Evolutionary conservation across 2,888 invertebrate genomes (phyloP).

Genomic region (Cactoblastis cactorum): DNA sequence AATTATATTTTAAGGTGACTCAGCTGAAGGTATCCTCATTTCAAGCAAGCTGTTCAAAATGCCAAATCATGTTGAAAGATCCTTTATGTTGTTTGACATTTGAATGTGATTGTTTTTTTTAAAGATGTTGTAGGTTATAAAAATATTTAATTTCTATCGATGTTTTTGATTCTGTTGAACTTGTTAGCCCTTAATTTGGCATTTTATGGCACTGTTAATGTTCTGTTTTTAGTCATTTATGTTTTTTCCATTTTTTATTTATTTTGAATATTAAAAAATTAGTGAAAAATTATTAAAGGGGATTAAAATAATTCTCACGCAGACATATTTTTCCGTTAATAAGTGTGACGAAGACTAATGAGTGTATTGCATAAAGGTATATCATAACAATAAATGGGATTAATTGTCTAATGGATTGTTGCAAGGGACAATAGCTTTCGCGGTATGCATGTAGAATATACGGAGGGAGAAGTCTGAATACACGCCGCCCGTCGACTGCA

Average conservation of each 20-base stretch:
- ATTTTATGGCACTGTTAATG: too few relatives aligned
- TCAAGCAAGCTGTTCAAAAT: not conserved
- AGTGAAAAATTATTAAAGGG: too few relatives aligned
- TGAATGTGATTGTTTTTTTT: not conserved
- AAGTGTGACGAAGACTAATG: not conserved
- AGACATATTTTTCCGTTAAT: not conserved
- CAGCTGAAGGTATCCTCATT: conserved; percentile 6
- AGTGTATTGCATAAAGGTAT: conserved; percentile 28
- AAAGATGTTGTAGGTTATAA: not conserved
- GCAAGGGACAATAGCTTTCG: conserved; percentile 63
- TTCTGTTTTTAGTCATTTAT: not conserved
- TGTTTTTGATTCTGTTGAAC: too few relatives aligned
- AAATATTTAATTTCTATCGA: too few relatives aligned
- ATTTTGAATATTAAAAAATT: too few relatives aligned
- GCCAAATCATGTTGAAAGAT: not conserved
- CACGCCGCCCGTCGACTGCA: conserved; percentile 50
- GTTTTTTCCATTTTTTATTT: too few relatives aligned
- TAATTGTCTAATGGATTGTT: conserved; percentile 72
- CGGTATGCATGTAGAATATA: conserved; percentile 73
- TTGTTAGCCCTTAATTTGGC: too few relatives aligned
- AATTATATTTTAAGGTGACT: conserved; percentile 16
- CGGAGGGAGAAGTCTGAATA: conserved; percentile 70
- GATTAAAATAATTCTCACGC: not conserved
- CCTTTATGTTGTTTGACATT: not conserved
- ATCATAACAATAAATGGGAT: conserved; percentile 55